phyloP scores from a whole-genome alignment of 2,797 vertebrate species.

The Oreochromis mossambicus region DNA sequence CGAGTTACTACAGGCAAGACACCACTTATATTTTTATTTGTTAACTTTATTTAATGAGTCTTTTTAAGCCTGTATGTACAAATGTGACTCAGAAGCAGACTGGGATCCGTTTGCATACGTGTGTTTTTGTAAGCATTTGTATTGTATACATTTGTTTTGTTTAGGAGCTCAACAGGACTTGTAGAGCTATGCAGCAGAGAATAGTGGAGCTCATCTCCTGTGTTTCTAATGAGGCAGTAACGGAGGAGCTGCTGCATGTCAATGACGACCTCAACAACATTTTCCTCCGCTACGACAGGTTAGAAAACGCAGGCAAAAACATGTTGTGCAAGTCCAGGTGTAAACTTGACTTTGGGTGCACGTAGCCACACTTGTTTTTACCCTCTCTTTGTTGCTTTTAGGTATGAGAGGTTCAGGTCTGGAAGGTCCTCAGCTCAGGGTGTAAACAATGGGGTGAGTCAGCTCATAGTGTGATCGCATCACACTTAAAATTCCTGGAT shows the following conservation, averaged over 20 bases:
- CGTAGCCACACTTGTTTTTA: background rate
- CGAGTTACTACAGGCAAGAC: conserved; percentile 89
- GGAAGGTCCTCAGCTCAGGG: conserved; percentile 85
- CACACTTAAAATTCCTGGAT: background rate
- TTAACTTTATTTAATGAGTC: background rate
- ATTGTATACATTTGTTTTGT: conserved; percentile 5
- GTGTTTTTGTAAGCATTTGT: background rate
- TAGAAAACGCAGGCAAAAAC: background rate
- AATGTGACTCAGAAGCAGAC: background rate
- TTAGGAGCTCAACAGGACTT: conserved; percentile 95
- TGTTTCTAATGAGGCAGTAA: conserved; percentile 93
- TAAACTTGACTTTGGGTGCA: background rate
- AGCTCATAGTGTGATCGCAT: background rate
- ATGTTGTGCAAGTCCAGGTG: background rate
- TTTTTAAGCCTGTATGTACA: background rate
- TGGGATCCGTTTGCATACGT: background rate
- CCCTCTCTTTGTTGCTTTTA: conserved; percentile 39
- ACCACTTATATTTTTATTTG: background rate
- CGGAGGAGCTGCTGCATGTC: conserved; percentile 92
- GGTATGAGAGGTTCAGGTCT: conserved; percentile 91
- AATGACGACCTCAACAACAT: conserved; percentile 99
- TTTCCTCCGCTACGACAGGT: conserved; percentile 96
- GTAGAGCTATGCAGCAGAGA: conserved; percentile 94
- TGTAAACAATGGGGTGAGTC: conserved; percentile 93
- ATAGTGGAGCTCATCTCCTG: conserved; percentile 94